phyloP scores from a whole-genome alignment of 1,140 invertebrate species.

The Prorops nasuta region DNA sequence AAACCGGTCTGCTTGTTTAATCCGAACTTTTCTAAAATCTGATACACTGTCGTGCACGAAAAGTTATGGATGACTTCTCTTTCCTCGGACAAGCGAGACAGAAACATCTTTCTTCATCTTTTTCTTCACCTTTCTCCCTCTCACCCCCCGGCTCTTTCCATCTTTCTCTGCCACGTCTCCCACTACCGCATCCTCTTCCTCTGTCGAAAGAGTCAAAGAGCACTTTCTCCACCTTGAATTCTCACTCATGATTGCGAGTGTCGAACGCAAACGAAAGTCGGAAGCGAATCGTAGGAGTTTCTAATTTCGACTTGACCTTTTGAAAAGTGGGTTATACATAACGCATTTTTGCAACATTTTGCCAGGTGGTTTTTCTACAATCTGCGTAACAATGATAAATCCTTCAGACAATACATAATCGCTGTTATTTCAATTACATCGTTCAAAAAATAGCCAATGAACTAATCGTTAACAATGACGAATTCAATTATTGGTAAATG shows the following conservation, averaged over 20 bases:
- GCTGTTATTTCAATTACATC: no score
- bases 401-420: no score
- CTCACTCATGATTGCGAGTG: conserved; percentile 8
- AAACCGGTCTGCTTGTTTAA: conserved; percentile 19
- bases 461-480: no score
- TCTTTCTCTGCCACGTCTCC: conserved; percentile 15
- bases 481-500: no score
- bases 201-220: conserved; percentile 16
- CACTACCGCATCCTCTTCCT: conserved; percentile 4
- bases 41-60: conserved; percentile 4
- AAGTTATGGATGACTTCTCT: conserved; percentile 6
- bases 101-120: conserved; percentile 1
- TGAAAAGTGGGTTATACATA: conserved; percentile 28
- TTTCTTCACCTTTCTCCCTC: background rate
- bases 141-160: background rate
- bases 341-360: no score
- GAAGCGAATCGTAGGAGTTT: conserved; percentile 36
- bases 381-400: no score
- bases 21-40: background rate
- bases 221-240: conserved; percentile 40
- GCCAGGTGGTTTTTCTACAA: no score
- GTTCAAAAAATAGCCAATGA: no score
- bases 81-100: background rate
- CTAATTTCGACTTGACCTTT: conserved; percentile 37
- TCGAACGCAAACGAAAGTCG: conserved; percentile 31